These are phyloP conservation scores for Coracias cyanogaster DNA, from an alignment of 2,797 vertebrate species.

Conservation along the genomic window DNA sequence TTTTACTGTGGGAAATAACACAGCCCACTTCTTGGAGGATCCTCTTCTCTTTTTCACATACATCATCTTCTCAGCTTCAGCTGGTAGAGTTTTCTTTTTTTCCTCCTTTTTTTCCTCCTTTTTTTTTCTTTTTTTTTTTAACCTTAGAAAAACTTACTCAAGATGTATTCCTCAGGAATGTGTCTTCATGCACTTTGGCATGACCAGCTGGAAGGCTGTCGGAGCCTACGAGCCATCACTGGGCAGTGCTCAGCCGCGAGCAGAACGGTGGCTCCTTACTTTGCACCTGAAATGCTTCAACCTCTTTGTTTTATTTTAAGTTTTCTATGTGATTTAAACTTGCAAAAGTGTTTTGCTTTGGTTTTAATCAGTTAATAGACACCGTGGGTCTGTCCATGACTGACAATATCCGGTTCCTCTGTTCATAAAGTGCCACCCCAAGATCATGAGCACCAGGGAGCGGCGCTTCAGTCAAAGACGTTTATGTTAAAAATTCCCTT, in stretches of 20 bases:
- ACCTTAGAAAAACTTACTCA: not conserved
- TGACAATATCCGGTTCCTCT: not conserved
- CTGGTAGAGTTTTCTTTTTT: not conserved
- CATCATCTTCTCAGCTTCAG: not conserved
- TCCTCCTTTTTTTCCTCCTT: too few relatives aligned
- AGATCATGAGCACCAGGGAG: not conserved
- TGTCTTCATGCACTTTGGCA: not conserved
- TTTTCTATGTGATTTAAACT: not conserved
- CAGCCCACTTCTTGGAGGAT: not conserved
- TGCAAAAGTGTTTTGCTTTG: not conserved
- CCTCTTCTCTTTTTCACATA: not conserved
- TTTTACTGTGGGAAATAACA: not conserved
- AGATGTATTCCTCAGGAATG: not conserved
- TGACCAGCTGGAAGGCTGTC: not conserved
- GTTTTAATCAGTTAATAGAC: not conserved
- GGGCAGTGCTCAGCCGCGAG: not conserved
- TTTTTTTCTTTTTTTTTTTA: not conserved
- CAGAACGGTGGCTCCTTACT: not conserved
- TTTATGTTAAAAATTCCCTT: not conserved
- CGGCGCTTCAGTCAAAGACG: not conserved
- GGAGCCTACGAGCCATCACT: not conserved
- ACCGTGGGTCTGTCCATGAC: not conserved
- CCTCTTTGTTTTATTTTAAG: not conserved
- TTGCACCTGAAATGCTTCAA: not conserved
- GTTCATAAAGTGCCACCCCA: not conserved